phyloP scores from a whole-genome alignment of 2,888 invertebrate species.

The Nebria brevicollis region DNA sequence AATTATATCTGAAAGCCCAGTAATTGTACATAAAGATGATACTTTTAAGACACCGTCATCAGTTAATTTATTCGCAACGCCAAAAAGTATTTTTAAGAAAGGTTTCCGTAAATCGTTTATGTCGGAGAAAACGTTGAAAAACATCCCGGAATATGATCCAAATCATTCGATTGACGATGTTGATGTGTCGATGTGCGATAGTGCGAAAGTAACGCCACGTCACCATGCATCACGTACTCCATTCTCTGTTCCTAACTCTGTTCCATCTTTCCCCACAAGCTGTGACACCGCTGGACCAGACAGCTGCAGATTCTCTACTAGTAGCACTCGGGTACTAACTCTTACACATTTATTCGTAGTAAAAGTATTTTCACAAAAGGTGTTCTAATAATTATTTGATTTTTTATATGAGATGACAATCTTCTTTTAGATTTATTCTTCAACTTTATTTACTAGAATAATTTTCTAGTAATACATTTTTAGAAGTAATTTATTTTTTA shows the following conservation, averaged over 20 bases:
- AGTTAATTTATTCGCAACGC: conserved; percentile 34
- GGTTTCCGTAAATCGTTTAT: conserved; percentile 45
- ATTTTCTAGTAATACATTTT: too few species aligned
- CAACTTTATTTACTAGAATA: too few species aligned
- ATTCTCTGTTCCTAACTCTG: conserved; percentile 14
- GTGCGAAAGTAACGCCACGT: conserved; percentile 26
- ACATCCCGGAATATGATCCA: conserved; percentile 37
- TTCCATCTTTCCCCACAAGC: conserved; percentile 28
- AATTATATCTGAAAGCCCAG: neutral
- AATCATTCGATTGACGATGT: conserved; percentile 42
- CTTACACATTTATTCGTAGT: conserved; percentile 39
- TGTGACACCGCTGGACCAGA: conserved; percentile 45
- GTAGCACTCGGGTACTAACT: conserved; percentile 47
- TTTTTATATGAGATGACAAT: neutral
- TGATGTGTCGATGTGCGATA: conserved; percentile 38
- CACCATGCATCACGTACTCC: conserved; percentile 12
- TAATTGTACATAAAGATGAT: conserved; percentile 16
- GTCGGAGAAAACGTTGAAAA: conserved; percentile 37
- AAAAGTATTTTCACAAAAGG: conserved; percentile 21
- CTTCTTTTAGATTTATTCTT: neutral
- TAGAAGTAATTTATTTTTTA: too few species aligned
- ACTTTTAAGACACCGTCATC: conserved; percentile 37
- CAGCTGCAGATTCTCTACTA: conserved; percentile 43
- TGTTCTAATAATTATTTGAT: neutral
- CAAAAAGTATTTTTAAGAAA: conserved; percentile 43